Evolutionary conservation across 2,113 vertebrate species (phyloP).

Genomic region (Paralichthys olivaceus): DNA sequence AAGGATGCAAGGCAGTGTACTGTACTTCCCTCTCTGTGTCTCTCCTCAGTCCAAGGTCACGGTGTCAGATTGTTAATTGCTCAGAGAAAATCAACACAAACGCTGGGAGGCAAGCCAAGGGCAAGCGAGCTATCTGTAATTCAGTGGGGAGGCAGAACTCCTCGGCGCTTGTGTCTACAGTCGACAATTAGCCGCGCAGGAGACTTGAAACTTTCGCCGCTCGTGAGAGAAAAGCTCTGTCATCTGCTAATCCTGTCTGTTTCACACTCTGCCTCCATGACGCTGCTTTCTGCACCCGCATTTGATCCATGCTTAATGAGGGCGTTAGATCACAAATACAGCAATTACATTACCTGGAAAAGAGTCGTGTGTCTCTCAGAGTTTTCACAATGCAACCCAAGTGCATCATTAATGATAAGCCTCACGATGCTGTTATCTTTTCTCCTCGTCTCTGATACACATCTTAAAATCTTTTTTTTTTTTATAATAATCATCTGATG

Average conservation of each 20-base stretch:
- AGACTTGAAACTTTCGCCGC: slow-evolving; percentile 66
- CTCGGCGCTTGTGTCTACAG: slow-evolving; percentile 49
- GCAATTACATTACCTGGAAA: slow-evolving; percentile 74
- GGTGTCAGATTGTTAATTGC: slow-evolving; percentile 64
- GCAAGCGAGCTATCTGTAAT: slow-evolving; percentile 57
- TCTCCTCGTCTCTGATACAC: slow-evolving; percentile 10
- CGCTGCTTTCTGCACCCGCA: slow-evolving; percentile 9
- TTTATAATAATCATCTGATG: slow-evolving; percentile 31
- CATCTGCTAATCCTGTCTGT: slow-evolving; percentile 73
- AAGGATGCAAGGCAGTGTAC: neutral
- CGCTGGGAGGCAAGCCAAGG: slow-evolving; percentile 61
- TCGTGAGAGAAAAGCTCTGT: slow-evolving; percentile 63
- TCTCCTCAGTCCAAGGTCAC: slow-evolving; percentile 46
- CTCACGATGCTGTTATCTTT: slow-evolving; percentile 34
- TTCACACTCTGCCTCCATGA: slow-evolving; percentile 61
- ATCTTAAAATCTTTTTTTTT: slow-evolving; percentile 7
- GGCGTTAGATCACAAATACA: slow-evolving; percentile 73
- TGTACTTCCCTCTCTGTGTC: neutral
- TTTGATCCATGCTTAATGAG: slow-evolving; percentile 81
- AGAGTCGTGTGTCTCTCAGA: slow-evolving; percentile 28
- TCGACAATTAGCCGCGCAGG: slow-evolving; percentile 66
- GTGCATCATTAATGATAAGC: slow-evolving; percentile 57
- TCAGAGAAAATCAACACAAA: slow-evolving; percentile 56
- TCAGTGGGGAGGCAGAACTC: slow-evolving; percentile 55
- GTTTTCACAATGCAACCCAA: slow-evolving; percentile 44